Conservation (phyloP, 2,797 vertebrate genomes). For the Spinibarbus caldwelli region DNA sequence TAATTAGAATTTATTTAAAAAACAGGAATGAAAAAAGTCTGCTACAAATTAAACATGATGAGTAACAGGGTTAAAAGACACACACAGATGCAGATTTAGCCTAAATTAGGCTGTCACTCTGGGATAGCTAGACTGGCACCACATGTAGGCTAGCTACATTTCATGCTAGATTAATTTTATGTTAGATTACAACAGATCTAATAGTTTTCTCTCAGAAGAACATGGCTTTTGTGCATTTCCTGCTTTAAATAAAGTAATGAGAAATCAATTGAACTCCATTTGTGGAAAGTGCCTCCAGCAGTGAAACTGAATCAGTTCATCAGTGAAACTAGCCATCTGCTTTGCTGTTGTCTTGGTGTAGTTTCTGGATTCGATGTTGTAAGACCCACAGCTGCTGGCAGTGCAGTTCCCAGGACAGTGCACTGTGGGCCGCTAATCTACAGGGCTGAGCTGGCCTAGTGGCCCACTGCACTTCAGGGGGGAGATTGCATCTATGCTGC, state of each 20-base stretch:
- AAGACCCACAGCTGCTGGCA: constrained; percentile 48
- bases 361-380: constrained; percentile 29
- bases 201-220: background rate
- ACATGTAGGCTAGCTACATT: constrained; percentile 19
- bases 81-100: background rate
- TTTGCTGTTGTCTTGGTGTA: constrained; percentile 25
- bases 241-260: constrained; percentile 18
- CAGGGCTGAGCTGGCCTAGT: constrained; percentile 60
- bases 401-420: constrained; percentile 41
- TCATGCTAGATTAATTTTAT: constrained; percentile 23
- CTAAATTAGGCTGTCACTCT: background rate
- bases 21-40: background rate
- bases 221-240: background rate
- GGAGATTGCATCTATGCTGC: constrained; percentile 51
- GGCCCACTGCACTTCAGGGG: constrained; percentile 49
- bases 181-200: constrained; percentile 12
- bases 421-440: constrained; percentile 48
- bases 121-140: background rate
- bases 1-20: background rate
- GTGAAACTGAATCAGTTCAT: background rate
- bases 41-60: background rate
- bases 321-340: constrained; percentile 12
- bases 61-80: background rate
- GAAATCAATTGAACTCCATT: constrained; percentile 16
- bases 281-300: background rate